These are phyloP conservation scores for Suncus etruscus DNA, from an alignment of 2,113 vertebrate genomes.

Conservation along the genomic window DNA sequence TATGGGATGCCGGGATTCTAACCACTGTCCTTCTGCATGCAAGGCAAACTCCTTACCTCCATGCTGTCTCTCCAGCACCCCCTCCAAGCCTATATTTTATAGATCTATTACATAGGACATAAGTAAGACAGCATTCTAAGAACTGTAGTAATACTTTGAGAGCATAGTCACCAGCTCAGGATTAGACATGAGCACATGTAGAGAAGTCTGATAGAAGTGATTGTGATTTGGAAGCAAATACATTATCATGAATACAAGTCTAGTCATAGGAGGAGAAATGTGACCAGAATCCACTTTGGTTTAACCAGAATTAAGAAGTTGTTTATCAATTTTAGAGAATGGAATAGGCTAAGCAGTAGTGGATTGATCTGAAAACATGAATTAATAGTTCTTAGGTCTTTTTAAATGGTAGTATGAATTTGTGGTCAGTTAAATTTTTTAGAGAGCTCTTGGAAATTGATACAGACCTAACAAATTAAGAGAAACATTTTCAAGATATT, in stretches of 20 bases:
- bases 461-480: background rate
- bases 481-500: constrained; percentile 8
- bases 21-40: no score
- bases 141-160: background rate
- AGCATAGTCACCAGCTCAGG: background rate
- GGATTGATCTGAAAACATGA: background rate
- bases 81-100: no score
- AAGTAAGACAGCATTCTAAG: background rate
- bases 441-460: background rate
- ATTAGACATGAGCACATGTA: background rate
- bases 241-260: background rate
- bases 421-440: background rate
- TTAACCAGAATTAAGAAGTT: constrained; percentile 13
- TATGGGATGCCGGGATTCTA: no score
- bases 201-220: no score
- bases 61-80: no score
- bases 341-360: background rate
- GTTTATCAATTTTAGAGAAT: background rate
- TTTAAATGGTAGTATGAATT: background rate
- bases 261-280: background rate
- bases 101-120: no score
- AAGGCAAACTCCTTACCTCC: no score
- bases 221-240: background rate
- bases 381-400: background rate
- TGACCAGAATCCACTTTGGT: background rate